Base-by-base conservation (phyloP, 2,797 vertebrate genomes). In the Neosilurus hyrtlii region DNA sequence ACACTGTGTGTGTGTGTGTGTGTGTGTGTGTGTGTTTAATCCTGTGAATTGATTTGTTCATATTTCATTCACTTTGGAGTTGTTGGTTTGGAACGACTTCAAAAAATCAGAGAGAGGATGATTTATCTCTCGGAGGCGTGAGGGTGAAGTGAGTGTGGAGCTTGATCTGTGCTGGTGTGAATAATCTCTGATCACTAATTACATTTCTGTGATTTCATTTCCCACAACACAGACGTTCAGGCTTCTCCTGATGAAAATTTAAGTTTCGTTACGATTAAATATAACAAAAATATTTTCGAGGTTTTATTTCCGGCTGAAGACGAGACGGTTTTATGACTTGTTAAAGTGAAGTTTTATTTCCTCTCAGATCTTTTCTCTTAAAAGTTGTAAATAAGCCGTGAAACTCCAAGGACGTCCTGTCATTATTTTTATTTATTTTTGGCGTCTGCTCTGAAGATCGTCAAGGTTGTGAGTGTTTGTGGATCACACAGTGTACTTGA, bases 361-460 rank as follows among this genome's bases (percentile, higher is more conserved):
- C 76, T 30, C n/a, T 30, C 43, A 12, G 37, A 14, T 52, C 24
- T 54, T 15, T 52, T 79, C 43, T 20, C 66, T 52, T 54, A 59
- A 59, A 76, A 76, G 54, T 57, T 56, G 43, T 76, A 76, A 76
- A 61, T 76, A 61, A 76, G 35, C 74, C n/a, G 52, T 20, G 6
- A 61, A 76, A 61, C 26, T 59, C 8, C 20, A 37, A 43, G n/a
- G n/a, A n/a, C n/a, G n/a, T n/a, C n/a, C n/a, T n/a, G n/a, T n/a
- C n/a, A n/a, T 1, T n/a, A n/a, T 63, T 63, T 63, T 24, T 2
- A 30, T 37, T 10, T 59, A 10, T 74, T 30, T 75, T 59, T 12
- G 8, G 56, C 54, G 22, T 57, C 73, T 5, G 10, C 73, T 22
- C 8, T 15, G 30, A 76, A 56, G 16, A 75, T 11, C 51, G 20